phyloP scores from a whole-genome alignment of 2,113 vertebrate genomes.

The Sarotherodon lohbergeri region DNA sequence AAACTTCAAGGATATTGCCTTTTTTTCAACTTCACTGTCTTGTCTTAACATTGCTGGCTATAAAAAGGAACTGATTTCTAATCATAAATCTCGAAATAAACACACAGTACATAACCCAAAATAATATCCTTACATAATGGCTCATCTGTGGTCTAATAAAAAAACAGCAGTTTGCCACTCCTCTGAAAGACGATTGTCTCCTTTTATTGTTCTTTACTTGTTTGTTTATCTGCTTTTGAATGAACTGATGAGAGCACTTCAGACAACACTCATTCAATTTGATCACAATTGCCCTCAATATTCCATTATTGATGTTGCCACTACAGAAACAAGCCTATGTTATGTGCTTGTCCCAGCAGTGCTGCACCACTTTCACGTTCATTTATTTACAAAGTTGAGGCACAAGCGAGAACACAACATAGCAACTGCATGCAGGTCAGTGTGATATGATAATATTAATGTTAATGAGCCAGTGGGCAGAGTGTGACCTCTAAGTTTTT shows the following conservation, averaged over 20 bases:
- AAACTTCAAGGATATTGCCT: conserved; percentile 24
- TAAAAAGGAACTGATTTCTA: conserved; percentile 4
- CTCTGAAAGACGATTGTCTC: not conserved
- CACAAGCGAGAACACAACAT: not conserved
- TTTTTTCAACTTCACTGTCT: conserved; percentile 9
- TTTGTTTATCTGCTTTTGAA: conserved; percentile 27
- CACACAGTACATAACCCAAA: conserved; percentile 11
- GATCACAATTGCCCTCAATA: conserved; percentile 44
- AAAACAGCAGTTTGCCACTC: not conserved
- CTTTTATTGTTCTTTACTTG: not conserved
- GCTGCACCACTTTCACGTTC: not conserved
- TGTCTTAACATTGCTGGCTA: conserved; percentile 2
- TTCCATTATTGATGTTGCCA: conserved; percentile 31
- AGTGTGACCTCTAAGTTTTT: not conserved
- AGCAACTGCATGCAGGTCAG: not conserved
- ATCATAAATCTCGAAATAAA: conserved; percentile 12
- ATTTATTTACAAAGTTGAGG: not conserved
- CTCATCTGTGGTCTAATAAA: conserved; percentile 7
- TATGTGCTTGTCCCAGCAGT: not conserved
- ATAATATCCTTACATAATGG: conserved; percentile 39
- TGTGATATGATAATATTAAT: not conserved
- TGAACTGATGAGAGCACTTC: conserved; percentile 37
- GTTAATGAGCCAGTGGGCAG: not conserved
- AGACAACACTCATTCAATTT: conserved; percentile 28
- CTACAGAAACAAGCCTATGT: conserved; percentile 8